Percentiles rank a stretch among this genome's conserved stretches.
Conservation (phyloP, 2,113 vertebrate genomes). For the Hyaena hyaena region DNA sequence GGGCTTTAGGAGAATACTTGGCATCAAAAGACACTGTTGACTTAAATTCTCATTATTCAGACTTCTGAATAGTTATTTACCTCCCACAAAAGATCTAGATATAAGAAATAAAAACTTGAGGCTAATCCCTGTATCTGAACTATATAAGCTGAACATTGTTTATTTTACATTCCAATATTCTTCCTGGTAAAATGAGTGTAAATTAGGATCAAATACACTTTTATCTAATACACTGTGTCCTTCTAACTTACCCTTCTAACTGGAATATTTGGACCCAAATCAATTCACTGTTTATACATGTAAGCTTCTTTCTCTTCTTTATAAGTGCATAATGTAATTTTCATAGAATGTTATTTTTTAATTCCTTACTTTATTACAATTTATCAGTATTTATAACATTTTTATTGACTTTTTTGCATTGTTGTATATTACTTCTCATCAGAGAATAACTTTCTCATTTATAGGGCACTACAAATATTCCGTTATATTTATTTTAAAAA, state of each 20-base stretch:
- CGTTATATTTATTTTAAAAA: conserved; percentile 39
- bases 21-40: neutral
- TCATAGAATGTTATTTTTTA: neutral
- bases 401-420: neutral
- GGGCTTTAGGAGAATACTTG: neutral
- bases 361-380: neutral
- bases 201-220: neutral
- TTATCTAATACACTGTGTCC: neutral
- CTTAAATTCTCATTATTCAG: neutral
- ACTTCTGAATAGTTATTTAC: neutral
- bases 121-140: neutral
- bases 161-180: neutral
- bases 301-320: neutral
- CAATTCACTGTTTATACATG: neutral
- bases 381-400: neutral
- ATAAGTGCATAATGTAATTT: neutral
- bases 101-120: neutral
- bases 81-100: neutral
- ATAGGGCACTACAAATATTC: neutral
- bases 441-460: conserved; percentile 44
- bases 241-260: neutral
- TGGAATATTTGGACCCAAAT: neutral
- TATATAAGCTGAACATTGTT: neutral
- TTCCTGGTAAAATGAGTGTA: neutral
- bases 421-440: neutral